Evolutionary conservation across 2,113 vertebrate genomes (phyloP), one percentile per base, ranked within the genome.

Genomic region (Crypturellus undulatus): DNA sequence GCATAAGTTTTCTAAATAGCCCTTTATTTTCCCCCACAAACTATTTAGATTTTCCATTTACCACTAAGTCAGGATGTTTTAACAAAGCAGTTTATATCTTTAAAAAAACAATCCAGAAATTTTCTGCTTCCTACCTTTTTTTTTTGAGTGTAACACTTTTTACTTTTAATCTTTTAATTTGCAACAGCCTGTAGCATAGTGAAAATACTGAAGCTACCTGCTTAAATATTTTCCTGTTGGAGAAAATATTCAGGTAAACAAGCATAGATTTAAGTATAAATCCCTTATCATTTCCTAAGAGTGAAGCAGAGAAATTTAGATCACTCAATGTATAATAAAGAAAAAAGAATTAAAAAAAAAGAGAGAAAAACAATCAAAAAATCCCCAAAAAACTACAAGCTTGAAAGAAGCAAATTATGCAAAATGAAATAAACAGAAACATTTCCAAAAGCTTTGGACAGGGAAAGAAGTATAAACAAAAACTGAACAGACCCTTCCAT

Each of bases 401-500:
- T 20, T 30, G 65, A 78, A 87, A 75, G 26, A 49, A 77, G 25
- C 18, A 78, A 92, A 72, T 65, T 0, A 60, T 1, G 2, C 40
- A 69, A 68, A 85, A 87, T 68, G 72, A 75, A 84, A 71, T 63
- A 3, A 85, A 73, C 10, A 38, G 30, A 71, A 78, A 78, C 63
- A 25, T 85, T 81, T 71, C 2, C 0, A 15, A 79, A 79, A 81
- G 12, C 34, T 82, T 52, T 85, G 52, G 19, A 62, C 87, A 92
- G 47, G 38, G 49, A 80, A 90, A 94, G 81, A 56, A 76, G 67
- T 80, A 42, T 32, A 69, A 70, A 76, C 51, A 75, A 93, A 91
- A 91, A 26, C 3, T n/a, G 40, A 89, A 69, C 70, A 94, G 67
- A 95, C 89, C 72, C 51, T 87, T 54, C 91, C 75, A 52, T n/a